A percentile compares a stretch with the other conserved stretches of the same genome.
phyloP scores from a whole-genome alignment of 2,888 invertebrate genomes.

The Stramonita haemastoma region DNA sequence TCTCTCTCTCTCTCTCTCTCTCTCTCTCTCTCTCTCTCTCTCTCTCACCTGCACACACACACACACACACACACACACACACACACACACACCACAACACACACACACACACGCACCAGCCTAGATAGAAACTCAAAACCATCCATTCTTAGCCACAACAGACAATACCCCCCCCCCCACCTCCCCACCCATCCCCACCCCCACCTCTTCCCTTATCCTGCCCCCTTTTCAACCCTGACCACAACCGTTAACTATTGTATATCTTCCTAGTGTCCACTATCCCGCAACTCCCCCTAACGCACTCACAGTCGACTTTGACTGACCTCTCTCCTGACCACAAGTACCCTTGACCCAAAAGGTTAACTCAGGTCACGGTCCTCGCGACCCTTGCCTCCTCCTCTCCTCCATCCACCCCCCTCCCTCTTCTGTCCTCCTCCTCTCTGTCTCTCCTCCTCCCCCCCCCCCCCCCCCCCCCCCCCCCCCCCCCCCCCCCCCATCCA shows the following conservation, averaged over 20 bases:
- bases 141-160: too few species aligned
- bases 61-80: neutral
- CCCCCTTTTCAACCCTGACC: neutral
- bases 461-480: too few species aligned
- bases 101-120: neutral
- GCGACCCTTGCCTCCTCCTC: slow-evolving; percentile 1
- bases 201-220: too few species aligned
- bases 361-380: slow-evolving; percentile 29
- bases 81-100: neutral
- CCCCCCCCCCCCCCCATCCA: neutral
- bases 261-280: neutral
- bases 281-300: neutral
- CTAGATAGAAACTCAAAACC: too few species aligned
- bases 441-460: too few species aligned
- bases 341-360: slow-evolving; percentile 29
- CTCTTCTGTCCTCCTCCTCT: neutral
- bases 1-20: too few species aligned
- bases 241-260: too few species aligned
- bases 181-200: too few species aligned
- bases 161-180: too few species aligned
- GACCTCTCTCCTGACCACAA: neutral
- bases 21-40: too few species aligned
- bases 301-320: too few species aligned
- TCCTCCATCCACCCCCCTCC: neutral
- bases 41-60: too few species aligned